Conservation (phyloP, 2,797 vertebrate genomes). For the Heteromormyrus szaboi region DNA sequence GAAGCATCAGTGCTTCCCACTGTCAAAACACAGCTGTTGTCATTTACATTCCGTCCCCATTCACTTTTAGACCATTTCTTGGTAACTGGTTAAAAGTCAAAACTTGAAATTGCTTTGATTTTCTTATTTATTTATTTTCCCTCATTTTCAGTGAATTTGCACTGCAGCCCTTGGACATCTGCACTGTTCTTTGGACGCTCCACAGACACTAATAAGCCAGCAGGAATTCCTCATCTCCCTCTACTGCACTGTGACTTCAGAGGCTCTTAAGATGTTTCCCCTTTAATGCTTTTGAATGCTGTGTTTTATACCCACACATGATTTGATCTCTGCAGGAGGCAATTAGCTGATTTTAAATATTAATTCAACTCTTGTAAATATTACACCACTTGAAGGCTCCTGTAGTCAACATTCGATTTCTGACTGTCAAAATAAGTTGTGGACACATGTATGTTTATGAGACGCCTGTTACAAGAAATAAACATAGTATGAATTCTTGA, state of each 20-base stretch:
- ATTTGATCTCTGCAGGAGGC: conserved; percentile 8
- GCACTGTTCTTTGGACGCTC: neutral
- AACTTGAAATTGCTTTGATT: neutral
- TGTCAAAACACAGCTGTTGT: neutral
- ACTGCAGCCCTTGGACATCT: neutral
- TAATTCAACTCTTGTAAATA: conserved; percentile 11
- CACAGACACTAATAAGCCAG: neutral
- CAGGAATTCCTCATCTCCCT: neutral
- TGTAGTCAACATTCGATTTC: neutral
- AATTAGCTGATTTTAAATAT: neutral
- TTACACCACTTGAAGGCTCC: neutral
- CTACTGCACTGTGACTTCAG: neutral
- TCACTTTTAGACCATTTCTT: neutral
- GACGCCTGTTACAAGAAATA: neutral
- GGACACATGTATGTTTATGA: neutral
- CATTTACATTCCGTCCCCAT: neutral
- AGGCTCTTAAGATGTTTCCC: neutral
- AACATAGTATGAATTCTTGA: neutral
- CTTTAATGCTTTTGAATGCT: neutral
- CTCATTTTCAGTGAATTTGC: neutral
- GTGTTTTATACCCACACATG: neutral
- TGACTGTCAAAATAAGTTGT: neutral
- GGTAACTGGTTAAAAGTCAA: neutral
- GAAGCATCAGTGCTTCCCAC: neutral
- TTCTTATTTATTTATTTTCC: neutral